phyloP scores from a whole-genome alignment of 1,140 invertebrate genomes.

The Acromyrmex heyeri region DNA sequence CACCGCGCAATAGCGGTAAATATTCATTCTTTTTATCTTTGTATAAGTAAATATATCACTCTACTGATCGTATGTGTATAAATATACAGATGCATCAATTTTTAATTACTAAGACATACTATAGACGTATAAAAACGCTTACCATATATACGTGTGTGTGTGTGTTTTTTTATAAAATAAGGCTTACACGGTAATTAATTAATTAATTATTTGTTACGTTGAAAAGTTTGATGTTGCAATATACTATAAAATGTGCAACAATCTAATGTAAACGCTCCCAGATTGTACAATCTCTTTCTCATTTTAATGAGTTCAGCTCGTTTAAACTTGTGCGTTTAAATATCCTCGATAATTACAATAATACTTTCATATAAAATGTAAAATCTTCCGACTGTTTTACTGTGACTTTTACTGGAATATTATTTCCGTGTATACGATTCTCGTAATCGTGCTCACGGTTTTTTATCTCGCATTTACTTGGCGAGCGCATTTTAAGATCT shows the following conservation, averaged over 20 bases:
- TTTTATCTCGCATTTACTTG: not conserved
- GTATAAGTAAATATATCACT: slow-evolving; percentile 12
- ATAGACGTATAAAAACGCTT: not conserved
- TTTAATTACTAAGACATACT: not conserved
- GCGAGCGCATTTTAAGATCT: not conserved
- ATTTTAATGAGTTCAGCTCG: not conserved
- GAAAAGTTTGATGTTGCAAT: not conserved
- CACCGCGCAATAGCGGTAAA: not conserved
- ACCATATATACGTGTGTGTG: too few species aligned
- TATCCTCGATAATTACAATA: not conserved
- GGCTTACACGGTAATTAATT: not conserved
- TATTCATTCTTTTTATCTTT: not conserved
- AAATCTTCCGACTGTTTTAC: not conserved
- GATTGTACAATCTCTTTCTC: not conserved
- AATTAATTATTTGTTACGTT: not conserved
- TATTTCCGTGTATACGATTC: not conserved
- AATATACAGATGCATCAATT: slow-evolving; percentile 13
- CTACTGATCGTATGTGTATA: slow-evolving; percentile 6
- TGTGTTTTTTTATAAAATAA: not conserved
- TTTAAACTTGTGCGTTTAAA: not conserved
- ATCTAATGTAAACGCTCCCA: not conserved
- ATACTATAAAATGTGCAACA: not conserved
- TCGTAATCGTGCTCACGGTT: too few species aligned
- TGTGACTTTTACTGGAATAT: not conserved
- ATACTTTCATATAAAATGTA: not conserved